Evolutionary conservation across 1,140 invertebrate genomes (phyloP), one percentile per base, ranked within the genome.

Genomic region (Meloidogyne exigua): DNA sequence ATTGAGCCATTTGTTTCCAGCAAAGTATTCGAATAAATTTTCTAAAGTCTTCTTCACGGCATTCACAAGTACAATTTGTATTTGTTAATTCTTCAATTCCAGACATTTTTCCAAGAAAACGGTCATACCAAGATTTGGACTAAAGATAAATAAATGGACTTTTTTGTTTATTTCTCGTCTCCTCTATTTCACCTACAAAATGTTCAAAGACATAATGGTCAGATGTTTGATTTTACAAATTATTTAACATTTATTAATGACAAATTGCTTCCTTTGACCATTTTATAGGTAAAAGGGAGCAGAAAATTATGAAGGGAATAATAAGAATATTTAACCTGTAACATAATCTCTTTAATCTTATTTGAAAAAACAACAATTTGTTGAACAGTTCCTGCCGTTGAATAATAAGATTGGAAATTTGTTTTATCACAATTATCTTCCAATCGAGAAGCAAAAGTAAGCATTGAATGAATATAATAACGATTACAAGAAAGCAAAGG

Each of bases 401-500:
- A 49, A 64, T 81, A 81, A 57, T 81, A 81, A 10, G 65, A 79
- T 44, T 81, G 65, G 18, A 81, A 66, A n/a, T 75, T 75, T n/a
- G 78, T 70, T 12, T 28, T 28, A 62, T 82, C 84, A 67, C 66
- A 49, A 26, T 81, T 65, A 36, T 79, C 71, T 0, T 63, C 28
- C 70, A 82, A 36, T 15, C 76, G 23, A 18, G 82, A 36, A 44
- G 76, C 64, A 73, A 77, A 72, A 36, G 70, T 65, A 26, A 77
- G n/a, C 42, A 82, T 81, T 36, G 62, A 49, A 32, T 65, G 70
- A 32, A 83, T 83, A 23, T 72, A 68, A 23, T 77, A 79, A 28
- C 84, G 67, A 72, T 83, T 83, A 67, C 82, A 83, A 18, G 84
- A 25, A n/a, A 83, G 71, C 12, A 86, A 44, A 11, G 82, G 82